Evolutionary conservation across 2,888 invertebrate genomes (phyloP).

Genomic region (Smittia sp.): DNA sequence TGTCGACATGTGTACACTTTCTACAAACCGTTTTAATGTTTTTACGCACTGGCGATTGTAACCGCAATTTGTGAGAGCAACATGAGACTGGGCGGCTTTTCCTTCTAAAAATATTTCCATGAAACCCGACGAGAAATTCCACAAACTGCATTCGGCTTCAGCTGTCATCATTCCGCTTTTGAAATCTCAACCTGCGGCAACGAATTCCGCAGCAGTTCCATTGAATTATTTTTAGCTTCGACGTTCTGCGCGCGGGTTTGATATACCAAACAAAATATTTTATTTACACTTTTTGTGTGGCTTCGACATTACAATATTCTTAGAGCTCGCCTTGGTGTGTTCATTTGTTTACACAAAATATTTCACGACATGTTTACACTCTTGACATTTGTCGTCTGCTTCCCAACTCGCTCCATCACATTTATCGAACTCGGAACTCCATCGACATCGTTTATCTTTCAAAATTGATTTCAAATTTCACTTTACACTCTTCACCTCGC

Average conservation of each 20-base stretch:
- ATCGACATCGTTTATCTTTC: no score
- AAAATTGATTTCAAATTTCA: slow-evolving; percentile 15
- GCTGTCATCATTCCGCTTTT: slow-evolving; percentile 7
- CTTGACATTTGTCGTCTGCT: neutral
- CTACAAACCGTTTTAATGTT: neutral
- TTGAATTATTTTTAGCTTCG: neutral
- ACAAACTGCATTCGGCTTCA: neutral
- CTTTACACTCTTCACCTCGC: neutral
- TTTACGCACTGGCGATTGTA: neutral
- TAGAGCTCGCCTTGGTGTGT: neutral
- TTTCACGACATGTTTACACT: neutral
- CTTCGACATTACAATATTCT: neutral
- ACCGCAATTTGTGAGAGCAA: no score
- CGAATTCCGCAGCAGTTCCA: neutral
- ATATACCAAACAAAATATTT: neutral
- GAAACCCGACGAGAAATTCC: neutral
- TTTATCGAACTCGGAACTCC: neutral
- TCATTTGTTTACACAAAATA: neutral
- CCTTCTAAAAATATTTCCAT: no score
- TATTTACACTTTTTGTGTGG: neutral
- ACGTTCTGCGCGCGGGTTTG: neutral
- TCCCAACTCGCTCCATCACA: neutral
- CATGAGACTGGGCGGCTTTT: no score
- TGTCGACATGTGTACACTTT: neutral
- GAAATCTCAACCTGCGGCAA: neutral